These are phyloP conservation scores for Calliopum simillimum DNA, from an alignment of 2,888 invertebrate species.

Conservation along the genomic window DNA sequence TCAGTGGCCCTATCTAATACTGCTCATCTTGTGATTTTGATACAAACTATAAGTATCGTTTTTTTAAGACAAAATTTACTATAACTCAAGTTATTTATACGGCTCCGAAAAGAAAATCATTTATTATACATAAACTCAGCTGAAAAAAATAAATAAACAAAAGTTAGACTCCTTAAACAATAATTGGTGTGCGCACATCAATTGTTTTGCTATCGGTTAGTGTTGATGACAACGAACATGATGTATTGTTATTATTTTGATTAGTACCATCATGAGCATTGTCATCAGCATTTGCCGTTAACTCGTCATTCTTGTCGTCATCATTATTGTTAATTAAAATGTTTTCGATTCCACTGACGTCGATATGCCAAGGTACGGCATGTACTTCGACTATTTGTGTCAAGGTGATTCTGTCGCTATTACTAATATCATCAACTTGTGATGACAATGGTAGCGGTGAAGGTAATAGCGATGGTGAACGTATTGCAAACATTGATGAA, in stretches of 20 bases:
- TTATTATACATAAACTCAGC: no score
- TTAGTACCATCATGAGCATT: conserved; percentile 30
- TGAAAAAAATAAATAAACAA: not conserved
- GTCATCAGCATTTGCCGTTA: conserved; percentile 33
- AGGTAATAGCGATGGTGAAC: conserved; percentile 44
- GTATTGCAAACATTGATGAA: conserved; percentile 57
- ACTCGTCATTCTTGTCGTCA: conserved; percentile 42
- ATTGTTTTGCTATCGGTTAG: conserved; percentile 65
- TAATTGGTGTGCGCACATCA: conserved; percentile 64
- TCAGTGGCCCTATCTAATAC: no score
- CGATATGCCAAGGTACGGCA: conserved; percentile 13
- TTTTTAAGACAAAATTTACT: no score
- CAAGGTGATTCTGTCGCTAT: conserved; percentile 51
- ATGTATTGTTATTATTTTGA: conserved; percentile 57
- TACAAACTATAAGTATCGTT: no score
- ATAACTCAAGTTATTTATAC: no score
- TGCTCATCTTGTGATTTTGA: no score
- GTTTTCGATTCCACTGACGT: not conserved
- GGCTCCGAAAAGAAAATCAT: no score
- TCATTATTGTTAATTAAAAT: conserved; percentile 8
- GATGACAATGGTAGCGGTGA: conserved; percentile 39
- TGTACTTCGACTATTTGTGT: conserved; percentile 59
- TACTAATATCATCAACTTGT: conserved; percentile 38
- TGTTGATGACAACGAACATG: conserved; percentile 62
- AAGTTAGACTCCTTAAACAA: conserved; percentile 52